Conservation (phyloP, 2,113 vertebrate species). For the Cariama cristata region DNA sequence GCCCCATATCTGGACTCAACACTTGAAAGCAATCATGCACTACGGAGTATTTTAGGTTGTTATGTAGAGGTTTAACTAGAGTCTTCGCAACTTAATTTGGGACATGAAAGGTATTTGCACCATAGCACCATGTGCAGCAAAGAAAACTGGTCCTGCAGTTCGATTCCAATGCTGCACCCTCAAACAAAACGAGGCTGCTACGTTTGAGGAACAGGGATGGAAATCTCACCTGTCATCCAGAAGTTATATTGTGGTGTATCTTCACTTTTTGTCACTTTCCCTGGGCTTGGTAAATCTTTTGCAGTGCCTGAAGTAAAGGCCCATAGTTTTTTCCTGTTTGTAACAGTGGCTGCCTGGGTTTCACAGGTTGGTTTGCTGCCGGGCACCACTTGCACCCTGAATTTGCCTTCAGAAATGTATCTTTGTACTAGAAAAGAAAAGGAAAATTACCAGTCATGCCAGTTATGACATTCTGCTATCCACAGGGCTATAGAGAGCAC, state of each 20-base stretch:
- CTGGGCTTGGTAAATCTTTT: conserved; percentile 88
- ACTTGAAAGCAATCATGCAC: not conserved
- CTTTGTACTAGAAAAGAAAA: conserved; percentile 90
- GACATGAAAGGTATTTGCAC: not conserved
- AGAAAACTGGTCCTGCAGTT: not conserved
- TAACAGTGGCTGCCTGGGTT: conserved; percentile 83
- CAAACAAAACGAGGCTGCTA: not conserved
- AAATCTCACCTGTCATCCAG: conserved; percentile 91
- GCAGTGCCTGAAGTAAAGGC: conserved; percentile 85
- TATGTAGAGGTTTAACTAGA: not conserved
- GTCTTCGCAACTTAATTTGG: not conserved
- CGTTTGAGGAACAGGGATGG: not conserved
- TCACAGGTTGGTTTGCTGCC: conserved; percentile 94
- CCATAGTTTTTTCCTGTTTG: conserved; percentile 93
- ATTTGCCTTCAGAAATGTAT: conserved; percentile 99
- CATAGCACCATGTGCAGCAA: not conserved
- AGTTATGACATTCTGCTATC: too few species aligned
- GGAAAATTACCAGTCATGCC: too few species aligned
- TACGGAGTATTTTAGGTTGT: not conserved
- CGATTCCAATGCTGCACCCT: not conserved
- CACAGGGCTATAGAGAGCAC: too few species aligned
- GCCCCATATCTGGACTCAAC: not conserved
- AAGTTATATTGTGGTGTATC: conserved; percentile 95
- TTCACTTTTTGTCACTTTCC: conserved; percentile 87
- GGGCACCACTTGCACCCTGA: conserved; percentile 99